These are phyloP conservation scores for Chaetogeoica ovagalla DNA, from an alignment of 2,888 invertebrate species.

Conservation along the genomic window DNA sequence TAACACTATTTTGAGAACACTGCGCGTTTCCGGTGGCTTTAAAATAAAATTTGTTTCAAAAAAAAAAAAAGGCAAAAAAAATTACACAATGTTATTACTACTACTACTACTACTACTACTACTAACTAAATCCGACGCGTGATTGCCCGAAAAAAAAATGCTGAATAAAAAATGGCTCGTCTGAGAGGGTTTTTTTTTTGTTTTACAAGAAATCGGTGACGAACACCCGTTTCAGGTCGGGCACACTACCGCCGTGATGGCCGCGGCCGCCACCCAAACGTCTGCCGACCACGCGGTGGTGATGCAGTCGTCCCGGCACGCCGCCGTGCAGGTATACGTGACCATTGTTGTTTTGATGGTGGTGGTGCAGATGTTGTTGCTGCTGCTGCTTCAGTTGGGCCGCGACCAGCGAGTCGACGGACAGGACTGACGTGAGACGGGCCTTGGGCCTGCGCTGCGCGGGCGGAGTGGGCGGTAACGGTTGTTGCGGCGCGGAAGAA, in stretches of 20 bases:
- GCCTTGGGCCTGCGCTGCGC: constrained; percentile 34
- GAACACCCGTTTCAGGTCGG: constrained; percentile 44
- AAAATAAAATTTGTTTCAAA: no score
- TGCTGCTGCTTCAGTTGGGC: constrained; percentile 58
- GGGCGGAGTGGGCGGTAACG: constrained; percentile 29
- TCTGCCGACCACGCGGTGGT: neutral
- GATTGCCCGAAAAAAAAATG: no score
- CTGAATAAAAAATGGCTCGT: no score
- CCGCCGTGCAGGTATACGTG: neutral
- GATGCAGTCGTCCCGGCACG: neutral
- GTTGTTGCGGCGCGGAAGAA: neutral
- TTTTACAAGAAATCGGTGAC: constrained; percentile 29
- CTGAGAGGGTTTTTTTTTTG: no score
- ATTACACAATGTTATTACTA: no score
- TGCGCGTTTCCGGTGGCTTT: no score
- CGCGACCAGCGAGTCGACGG: constrained; percentile 60
- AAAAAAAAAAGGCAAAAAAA: no score
- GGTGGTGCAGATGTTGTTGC: constrained; percentile 59
- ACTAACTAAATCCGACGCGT: no score
- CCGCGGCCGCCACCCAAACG: constrained; percentile 22
- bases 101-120: no score
- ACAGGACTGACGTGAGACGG: constrained; percentile 57
- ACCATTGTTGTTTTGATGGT: constrained; percentile 52
- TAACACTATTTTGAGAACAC: no score
- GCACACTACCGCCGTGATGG: constrained; percentile 46